phyloP scores from a whole-genome alignment of 1,140 invertebrate species.

The Megalopta genalis region DNA sequence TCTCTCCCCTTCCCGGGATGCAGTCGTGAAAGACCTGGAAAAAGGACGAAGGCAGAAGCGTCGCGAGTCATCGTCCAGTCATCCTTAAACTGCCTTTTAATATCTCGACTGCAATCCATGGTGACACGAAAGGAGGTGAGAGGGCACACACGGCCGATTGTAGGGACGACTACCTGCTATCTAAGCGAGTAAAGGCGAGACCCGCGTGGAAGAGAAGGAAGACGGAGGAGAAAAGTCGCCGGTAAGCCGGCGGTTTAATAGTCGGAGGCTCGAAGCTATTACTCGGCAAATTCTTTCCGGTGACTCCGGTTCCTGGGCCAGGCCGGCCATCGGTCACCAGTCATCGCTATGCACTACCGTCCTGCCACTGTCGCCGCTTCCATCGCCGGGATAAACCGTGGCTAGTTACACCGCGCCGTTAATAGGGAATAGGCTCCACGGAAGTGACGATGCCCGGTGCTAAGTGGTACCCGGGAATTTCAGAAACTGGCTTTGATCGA shows the following conservation, averaged over 20 bases:
- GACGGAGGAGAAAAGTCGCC: constrained; percentile 47
- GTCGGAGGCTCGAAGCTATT: constrained; percentile 73
- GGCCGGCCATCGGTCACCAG: constrained; percentile 61
- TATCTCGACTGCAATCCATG: constrained; percentile 67
- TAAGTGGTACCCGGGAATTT: not conserved
- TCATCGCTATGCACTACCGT: constrained; percentile 71
- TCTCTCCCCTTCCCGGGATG: too few relatives aligned
- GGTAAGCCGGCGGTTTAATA: constrained; percentile 69
- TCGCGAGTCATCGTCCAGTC: constrained; percentile 71
- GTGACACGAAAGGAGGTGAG: constrained; percentile 72
- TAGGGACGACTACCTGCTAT: constrained; percentile 69
- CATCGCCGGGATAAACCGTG: not conserved
- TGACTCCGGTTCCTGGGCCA: constrained; percentile 55
- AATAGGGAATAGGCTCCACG: not conserved
- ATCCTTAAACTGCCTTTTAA: constrained; percentile 76
- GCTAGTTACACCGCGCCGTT: not conserved
- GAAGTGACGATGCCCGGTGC: not conserved
- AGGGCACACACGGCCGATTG: constrained; percentile 63
- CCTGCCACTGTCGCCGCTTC: constrained; percentile 45
- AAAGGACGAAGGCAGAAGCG: constrained; percentile 45
- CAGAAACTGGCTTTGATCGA: constrained; percentile 1
- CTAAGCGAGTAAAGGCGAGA: constrained; percentile 53
- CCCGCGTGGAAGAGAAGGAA: constrained; percentile 51
- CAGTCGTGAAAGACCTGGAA: constrained; percentile 11
- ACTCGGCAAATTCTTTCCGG: constrained; percentile 74